Evolutionary conservation across 2,113 vertebrate species (phyloP), one percentile per base, ranked within the genome.

Genomic region (Nipponia nippon): DNA sequence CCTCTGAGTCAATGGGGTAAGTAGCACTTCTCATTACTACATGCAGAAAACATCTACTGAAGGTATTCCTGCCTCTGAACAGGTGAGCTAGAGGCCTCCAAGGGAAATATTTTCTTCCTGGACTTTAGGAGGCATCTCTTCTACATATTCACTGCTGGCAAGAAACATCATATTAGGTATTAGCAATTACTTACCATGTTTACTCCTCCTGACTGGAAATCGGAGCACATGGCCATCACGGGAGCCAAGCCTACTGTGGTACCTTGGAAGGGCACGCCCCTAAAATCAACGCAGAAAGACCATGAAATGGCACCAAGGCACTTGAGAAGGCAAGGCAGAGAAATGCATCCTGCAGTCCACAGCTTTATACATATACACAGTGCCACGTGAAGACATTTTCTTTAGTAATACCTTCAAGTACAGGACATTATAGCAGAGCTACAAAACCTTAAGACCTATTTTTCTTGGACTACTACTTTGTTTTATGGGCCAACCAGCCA

Each of bases 191-290:
- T 99, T 96, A 99, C 99, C 99, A 99, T 98, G 96, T 99, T 99
- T n/a, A 99, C 99, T 34, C 99, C 99, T 78, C 99, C 99, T 52
- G 99, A 99, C 95, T 99, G 99, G 96, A 99, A 99, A 76, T 99
- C 98, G 0, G 99, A 99, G 96, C 99, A 99, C 99, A 99, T 99
- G 96, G 99, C 98, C 98, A 99, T 99, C 79, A 99, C 98, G 0
- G 99, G 99, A 66, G 99, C 99, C 97, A 99, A 97, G 65, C 99
- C 99, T 10, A 99, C 99, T 52, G 99, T 99, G 81, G 99, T 99
- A 65, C 99, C 99, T 19, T 99, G 98, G 97, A 99, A 99, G 7
- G 98, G 92, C 93, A 95, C 94, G 36, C 99, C 99, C 95, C 99
- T 99, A 94, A 38, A 97, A 96, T 76, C 88, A 81, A 95, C 65